These are phyloP conservation scores for Drosophila lacertosa DNA, from an alignment of 1,140 invertebrate genomes.

Conservation along the genomic window DNA sequence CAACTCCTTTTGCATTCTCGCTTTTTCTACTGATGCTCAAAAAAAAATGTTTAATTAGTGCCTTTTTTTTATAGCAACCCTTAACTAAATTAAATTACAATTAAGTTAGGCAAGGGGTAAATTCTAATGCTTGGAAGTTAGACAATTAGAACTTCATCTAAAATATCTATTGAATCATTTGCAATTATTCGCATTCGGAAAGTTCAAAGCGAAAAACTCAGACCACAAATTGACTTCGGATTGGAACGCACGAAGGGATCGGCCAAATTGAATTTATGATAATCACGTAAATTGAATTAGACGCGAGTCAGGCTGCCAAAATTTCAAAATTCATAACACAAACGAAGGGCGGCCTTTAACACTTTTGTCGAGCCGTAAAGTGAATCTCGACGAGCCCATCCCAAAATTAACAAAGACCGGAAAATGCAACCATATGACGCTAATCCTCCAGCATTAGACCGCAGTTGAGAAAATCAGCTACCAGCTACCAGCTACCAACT, in stretches of 20 bases:
- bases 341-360: conserved; percentile 47
- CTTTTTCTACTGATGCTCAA: neutral
- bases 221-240: conserved; percentile 26
- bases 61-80: conserved; percentile 13
- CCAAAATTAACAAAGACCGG: conserved; percentile 77
- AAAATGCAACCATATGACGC: conserved; percentile 84
- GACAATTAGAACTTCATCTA: neutral
- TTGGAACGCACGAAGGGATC: conserved; percentile 57
- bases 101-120: neutral
- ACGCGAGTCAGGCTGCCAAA: conserved; percentile 58
- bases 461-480: conserved; percentile 64
- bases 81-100: conserved; percentile 9
- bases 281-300: conserved; percentile 78
- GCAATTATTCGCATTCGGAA: neutral
- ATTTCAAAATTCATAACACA: conserved; percentile 75
- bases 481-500: conserved; percentile 2
- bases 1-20: too few relatives aligned
- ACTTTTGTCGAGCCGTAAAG: conserved; percentile 67
- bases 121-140: neutral
- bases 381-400: conserved; percentile 76
- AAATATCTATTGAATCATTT: neutral
- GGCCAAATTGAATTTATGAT: conserved; percentile 73
- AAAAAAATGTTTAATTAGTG: conserved; percentile 24
- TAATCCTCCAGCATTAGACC: conserved; percentile 80
- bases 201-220: conserved; percentile 31